Conservation (phyloP, 2,797 vertebrate species). For the Cheirogaleus major region DNA sequence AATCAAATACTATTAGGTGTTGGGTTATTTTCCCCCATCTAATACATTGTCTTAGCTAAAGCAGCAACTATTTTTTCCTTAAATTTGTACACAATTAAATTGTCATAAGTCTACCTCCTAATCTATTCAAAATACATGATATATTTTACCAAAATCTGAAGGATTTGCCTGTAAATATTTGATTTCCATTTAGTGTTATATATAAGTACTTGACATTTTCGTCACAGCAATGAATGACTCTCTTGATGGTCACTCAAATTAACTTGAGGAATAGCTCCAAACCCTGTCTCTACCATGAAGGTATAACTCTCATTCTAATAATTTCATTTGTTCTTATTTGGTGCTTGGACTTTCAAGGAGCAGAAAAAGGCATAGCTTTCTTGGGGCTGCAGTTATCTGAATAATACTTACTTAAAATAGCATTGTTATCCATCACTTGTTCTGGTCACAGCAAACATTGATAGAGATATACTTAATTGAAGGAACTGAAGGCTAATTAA, state of each 20-base stretch:
- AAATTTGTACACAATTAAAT: not conserved
- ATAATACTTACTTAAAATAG: conserved; percentile 69
- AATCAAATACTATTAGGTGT: not conserved
- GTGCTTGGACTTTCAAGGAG: conserved; percentile 36
- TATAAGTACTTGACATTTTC: not conserved
- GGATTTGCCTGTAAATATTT: not conserved
- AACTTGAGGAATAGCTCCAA: not conserved
- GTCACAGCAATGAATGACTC: not conserved
- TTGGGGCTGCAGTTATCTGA: not conserved
- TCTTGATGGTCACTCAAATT: not conserved
- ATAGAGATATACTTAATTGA: conserved; percentile 58
- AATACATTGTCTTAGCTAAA: not conserved
- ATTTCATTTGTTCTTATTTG: conserved; percentile 34
- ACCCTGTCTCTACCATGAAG: not conserved
- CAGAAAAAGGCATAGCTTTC: conserved; percentile 20
- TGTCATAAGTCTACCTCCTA: not conserved
- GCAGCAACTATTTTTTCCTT: not conserved
- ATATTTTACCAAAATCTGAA: conserved; percentile 24
- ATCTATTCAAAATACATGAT: not conserved
- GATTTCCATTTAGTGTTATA: not conserved
- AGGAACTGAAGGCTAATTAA: conserved; percentile 62
- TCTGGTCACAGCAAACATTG: conserved; percentile 48
- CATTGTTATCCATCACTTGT: not conserved
- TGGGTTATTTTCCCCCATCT: not conserved
- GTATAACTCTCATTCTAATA: not conserved